Base-by-base conservation (phyloP, 2,888 invertebrate species). In the Hyalella azteca region DNA sequence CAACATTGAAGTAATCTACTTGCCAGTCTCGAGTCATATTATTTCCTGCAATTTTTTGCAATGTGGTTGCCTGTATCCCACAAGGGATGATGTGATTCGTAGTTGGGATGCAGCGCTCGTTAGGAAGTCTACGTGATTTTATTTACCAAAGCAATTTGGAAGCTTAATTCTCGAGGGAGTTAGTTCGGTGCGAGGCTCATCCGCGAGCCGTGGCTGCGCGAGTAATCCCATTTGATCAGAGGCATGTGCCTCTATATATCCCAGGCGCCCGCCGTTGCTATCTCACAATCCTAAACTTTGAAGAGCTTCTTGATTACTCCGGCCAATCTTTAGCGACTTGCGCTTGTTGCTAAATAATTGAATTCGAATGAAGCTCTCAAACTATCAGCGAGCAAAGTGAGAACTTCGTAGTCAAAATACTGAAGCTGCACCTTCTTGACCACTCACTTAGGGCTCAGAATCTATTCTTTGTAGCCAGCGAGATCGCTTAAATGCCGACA, bases 271-370 rank as follows among this genome's bases (percentile, higher is more conserved):
- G 32, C 15, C 32, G 26, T 54, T 54, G 29, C 66, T 36, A 13
- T 66, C 66, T 36, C 39, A 29, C 66, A 66, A 66, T 29, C 66
- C 66, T 32, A 36, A 66, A 66, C 66, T 66, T 66, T 66, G 66
- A 66, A 66, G 66, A 66, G 66, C 66, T 66, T 36, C 66, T 66
- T 66, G 66, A 66, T 66, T 66, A 66, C 66, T 66, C 66, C 11
- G 19, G 36, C 66, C 66, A 66, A 66, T 66, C 66, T 66, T 66
- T 66, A 66, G 66, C 66, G 36, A 45, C 66, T 36, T 66, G 22
- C 66, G 66, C 66, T 66, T 66, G 66, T 66, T 66, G 66, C 29
- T 66, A 66, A 66, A 66, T 66, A 66, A 66, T 66, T 66, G 22
- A 66, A 66, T 66, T 66, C 66, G 29, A 29, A 66, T 66, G 66